Evolutionary conservation across 2,797 vertebrate species (phyloP), one percentile per base, ranked within the genome.

Genomic region (Gallirallus australis): DNA sequence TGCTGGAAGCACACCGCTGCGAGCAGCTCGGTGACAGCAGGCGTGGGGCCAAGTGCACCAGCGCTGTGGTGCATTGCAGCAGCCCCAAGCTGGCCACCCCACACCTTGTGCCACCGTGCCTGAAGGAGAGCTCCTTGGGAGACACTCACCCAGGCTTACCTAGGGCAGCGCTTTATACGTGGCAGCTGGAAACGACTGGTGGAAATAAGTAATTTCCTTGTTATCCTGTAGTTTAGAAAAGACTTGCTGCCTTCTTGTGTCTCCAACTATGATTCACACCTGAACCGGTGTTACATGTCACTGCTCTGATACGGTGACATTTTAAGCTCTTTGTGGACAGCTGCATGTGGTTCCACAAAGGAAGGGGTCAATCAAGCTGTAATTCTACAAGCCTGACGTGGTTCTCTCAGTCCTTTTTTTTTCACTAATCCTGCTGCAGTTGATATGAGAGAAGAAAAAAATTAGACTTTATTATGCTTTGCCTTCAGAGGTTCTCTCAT

Each of bases 1-100:
- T 76, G 30, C 54, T 2, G 1, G 54, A 3, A 9, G 1, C 2
- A 13, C 2, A 3, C 25, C 8, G 31, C 30, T 63, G 35, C 0
- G 0, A 68, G n/a, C 25, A 52, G 14, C 27, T 56, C 20, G 0
- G 3, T 1, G 21, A 7, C 18, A 0, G 0, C 1, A 0, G 21
- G 4, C 1, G 1, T 12, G 60, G 25, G 40, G 45, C 17, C 0
- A 6, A 31, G 23, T 2, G 9, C 37, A 24, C 12, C 19, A 19
- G 20, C 2, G 4, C 27, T 7, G 1, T 14, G 2, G 8, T 17
- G 23, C 0, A 0, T 1, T 5, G 54, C 50, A 14, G 9, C 1
- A 2, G 15, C 39, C 52, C 27, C 13, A 4, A 7, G 4, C 40
- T 30, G 47, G 15, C 7, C 12, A 2, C 30, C 3, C 2, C 0